Evolutionary conservation across 2,797 vertebrate species (phyloP).

Genomic region (Nothura maculosa): DNA sequence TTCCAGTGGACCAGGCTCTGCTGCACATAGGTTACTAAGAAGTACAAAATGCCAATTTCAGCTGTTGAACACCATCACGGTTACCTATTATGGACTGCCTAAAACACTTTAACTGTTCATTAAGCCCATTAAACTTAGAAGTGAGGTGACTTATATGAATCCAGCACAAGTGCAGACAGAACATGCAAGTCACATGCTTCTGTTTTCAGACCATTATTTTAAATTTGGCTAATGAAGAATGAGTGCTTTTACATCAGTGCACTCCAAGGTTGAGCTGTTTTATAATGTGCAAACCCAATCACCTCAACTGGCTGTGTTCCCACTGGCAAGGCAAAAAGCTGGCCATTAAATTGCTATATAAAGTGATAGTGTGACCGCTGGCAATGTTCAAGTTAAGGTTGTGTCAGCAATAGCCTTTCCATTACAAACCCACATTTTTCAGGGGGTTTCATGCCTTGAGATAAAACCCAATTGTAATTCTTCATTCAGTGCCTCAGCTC

Average conservation of each 20-base stretch:
- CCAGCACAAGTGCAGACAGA: slow-evolving; percentile 17
- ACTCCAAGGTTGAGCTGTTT: slow-evolving; percentile 53
- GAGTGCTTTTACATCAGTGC: slow-evolving; percentile 17
- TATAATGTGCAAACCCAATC: slow-evolving; percentile 52
- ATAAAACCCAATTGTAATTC: slow-evolving; percentile 50
- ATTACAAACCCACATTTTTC: slow-evolving; percentile 54
- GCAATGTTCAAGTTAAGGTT: slow-evolving; percentile 64
- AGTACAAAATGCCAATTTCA: background rate
- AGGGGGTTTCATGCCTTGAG: slow-evolving; percentile 38
- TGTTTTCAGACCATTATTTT: slow-evolving; percentile 59
- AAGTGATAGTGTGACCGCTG: slow-evolving; percentile 54
- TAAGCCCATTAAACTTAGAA: slow-evolving; percentile 22
- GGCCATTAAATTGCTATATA: slow-evolving; percentile 60
- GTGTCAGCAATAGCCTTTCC: slow-evolving; percentile 58
- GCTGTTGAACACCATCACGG: slow-evolving; percentile 7
- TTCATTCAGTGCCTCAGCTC: background rate
- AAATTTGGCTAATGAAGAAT: slow-evolving; percentile 58
- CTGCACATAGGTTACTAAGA: background rate
- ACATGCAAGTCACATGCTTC: slow-evolving; percentile 21
- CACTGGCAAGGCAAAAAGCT: slow-evolving; percentile 36
- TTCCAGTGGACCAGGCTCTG: background rate
- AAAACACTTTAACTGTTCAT: slow-evolving; percentile 42
- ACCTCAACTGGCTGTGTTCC: slow-evolving; percentile 40
- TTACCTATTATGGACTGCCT: background rate
- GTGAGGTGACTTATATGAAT: background rate